A percentile compares a stretch with the other conserved stretches of the same genome.
These are phyloP conservation scores for Bursaphelenchus okinawaensis DNA, from an alignment of 2,888 invertebrate species.

Conservation along the genomic window DNA sequence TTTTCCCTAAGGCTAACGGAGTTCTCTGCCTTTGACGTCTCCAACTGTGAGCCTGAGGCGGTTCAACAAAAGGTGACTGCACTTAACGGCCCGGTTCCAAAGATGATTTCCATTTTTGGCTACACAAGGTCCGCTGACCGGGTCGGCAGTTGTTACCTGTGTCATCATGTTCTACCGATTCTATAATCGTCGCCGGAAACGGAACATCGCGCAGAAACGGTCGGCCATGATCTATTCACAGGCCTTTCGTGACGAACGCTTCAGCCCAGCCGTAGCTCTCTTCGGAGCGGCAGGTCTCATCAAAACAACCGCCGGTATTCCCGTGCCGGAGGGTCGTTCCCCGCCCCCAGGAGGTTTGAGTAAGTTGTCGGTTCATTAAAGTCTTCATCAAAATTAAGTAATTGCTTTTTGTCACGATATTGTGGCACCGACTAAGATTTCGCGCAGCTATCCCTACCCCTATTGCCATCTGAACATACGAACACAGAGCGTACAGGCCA, in stretches of 20 bases:
- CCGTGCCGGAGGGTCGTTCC: conserved; percentile 29
- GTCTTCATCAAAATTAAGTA: no score
- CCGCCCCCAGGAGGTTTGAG: conserved; percentile 1
- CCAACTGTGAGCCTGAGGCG: not conserved
- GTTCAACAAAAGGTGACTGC: not conserved
- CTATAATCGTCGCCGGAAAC: conserved; percentile 16
- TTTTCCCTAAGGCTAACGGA: not conserved
- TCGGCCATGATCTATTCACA: conserved; percentile 51
- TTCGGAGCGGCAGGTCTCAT: conserved; percentile 53
- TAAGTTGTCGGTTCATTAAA: no score
- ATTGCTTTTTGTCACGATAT: no score
- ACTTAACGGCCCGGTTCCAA: not conserved
- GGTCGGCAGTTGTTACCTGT: not conserved
- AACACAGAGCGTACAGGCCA: not conserved
- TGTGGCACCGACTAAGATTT: no score
- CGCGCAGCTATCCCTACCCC: no score
- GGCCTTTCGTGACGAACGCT: conserved; percentile 51
- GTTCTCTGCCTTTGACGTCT: not conserved
- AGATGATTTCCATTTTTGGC: not conserved
- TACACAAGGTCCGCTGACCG: not conserved
- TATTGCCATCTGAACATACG: no score
- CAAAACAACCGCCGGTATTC: conserved; percentile 48
- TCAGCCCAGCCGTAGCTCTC: conserved; percentile 52
- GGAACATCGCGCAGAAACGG: not conserved
- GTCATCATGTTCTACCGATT: conserved; percentile 20